A percentile compares a stretch with the other conserved stretches of the same genome.
phyloP scores from a whole-genome alignment of 2,888 invertebrate species.

The Dione juno region DNA sequence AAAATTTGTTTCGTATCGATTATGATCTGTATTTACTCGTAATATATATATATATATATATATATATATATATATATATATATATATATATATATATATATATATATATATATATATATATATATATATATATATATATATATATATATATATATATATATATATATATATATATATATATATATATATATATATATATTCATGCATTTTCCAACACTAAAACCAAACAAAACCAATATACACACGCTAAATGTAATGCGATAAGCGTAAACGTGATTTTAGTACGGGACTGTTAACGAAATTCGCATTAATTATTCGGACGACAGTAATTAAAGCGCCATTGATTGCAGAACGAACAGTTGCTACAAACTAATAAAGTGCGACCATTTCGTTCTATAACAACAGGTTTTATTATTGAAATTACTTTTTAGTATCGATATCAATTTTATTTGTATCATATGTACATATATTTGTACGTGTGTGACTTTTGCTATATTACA shows the following conservation, averaged over 20 bases:
- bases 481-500: not conserved
- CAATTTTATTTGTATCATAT: constrained; percentile 1
- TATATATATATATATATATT: no score
- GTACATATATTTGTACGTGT: not conserved
- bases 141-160: no score
- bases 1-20: not conserved
- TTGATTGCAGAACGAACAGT: constrained; percentile 29
- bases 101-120: no score
- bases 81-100: no score
- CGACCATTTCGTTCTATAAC: not conserved
- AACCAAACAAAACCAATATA: no score
- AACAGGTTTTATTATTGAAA: not conserved
- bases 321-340: constrained; percentile 23
- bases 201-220: no score
- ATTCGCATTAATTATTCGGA: constrained; percentile 21
- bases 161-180: no score
- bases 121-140: no score
- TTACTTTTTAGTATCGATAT: constrained; percentile 7
- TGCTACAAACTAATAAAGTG: constrained; percentile 16
- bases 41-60: no score
- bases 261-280: constrained; percentile 11
- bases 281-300: constrained; percentile 6
- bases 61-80: no score
- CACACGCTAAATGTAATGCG: not conserved
- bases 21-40: no score